These are phyloP conservation scores for Pipa parva DNA, from an alignment of 2,113 vertebrate genomes.

Conservation along the genomic window DNA sequence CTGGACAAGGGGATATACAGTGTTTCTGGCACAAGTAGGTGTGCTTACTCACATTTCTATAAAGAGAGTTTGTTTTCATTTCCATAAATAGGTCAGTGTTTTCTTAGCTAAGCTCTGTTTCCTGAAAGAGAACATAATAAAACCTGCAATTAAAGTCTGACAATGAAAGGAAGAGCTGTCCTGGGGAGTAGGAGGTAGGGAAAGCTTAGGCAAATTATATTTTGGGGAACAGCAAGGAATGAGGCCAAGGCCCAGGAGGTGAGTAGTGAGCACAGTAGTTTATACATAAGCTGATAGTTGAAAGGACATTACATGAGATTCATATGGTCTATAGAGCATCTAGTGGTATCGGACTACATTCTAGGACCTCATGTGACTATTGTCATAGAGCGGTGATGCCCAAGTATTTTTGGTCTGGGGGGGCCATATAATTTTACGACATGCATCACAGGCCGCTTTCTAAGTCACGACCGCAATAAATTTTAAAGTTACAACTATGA, in stretches of 20 bases:
- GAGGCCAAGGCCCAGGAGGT: constrained; percentile 9
- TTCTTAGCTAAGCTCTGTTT: constrained; percentile 14
- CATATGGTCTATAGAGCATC: too few relatives aligned
- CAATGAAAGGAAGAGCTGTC: constrained; percentile 35
- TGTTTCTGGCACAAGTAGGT: neutral
- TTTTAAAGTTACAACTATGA: too few relatives aligned
- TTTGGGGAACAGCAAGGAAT: constrained; percentile 3
- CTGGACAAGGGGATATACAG: too few relatives aligned
- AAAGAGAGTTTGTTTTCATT: constrained; percentile 19
- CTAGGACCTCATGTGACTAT: too few relatives aligned
- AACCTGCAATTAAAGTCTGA: constrained; percentile 35
- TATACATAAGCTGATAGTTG: too few relatives aligned
- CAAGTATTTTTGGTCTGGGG: too few relatives aligned
- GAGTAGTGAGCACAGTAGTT: neutral
- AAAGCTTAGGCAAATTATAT: constrained; percentile 3
- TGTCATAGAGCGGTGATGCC: too few relatives aligned
- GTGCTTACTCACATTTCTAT: constrained; percentile 1
- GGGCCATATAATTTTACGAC: too few relatives aligned
- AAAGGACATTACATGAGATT: too few relatives aligned
- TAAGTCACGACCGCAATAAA: too few relatives aligned
- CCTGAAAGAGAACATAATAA: constrained; percentile 35
- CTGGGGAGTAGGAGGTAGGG: constrained; percentile 15
- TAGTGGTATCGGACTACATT: too few relatives aligned
- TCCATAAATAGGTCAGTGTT: constrained; percentile 24
- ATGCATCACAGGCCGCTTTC: too few relatives aligned